Percentiles rank a stretch among this genome's conserved stretches.
phyloP scores from a whole-genome alignment of 2,797 vertebrate genomes.

The Characodon lateralis region DNA sequence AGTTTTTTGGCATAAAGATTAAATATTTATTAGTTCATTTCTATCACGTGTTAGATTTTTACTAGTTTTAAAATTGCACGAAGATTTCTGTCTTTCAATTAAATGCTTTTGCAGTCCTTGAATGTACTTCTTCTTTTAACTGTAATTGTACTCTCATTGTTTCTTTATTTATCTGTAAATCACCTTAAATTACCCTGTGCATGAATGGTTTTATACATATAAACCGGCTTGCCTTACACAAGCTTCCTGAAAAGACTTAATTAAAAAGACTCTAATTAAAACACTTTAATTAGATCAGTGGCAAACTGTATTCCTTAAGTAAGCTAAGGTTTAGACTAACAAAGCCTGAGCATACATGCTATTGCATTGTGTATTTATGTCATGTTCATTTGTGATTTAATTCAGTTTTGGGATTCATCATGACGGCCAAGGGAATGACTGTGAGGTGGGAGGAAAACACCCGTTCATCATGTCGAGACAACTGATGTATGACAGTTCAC shows the following conservation, averaged over 20 bases:
- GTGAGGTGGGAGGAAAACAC: slow-evolving; percentile 86
- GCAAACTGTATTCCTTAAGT: background rate
- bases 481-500: slow-evolving; percentile 92
- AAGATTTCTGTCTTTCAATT: background rate
- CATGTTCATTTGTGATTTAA: slow-evolving; percentile 24
- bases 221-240: background rate
- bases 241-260: background rate
- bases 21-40: background rate
- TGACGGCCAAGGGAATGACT: slow-evolving; percentile 96
- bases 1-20: background rate
- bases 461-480: slow-evolving; percentile 97
- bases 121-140: background rate
- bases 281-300: background rate
- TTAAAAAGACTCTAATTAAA: no score
- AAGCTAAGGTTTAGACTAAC: background rate
- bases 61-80: background rate
- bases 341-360: background rate
- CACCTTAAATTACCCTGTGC: background rate
- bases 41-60: background rate
- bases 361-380: background rate
- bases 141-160: background rate
- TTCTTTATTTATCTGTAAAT: background rate
- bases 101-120: background rate
- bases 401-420: slow-evolving; percentile 95
- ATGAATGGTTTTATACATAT: background rate